Evolutionary conservation across 1,140 invertebrate genomes (phyloP).

Genomic region (Elymnias hypermnestra): DNA sequence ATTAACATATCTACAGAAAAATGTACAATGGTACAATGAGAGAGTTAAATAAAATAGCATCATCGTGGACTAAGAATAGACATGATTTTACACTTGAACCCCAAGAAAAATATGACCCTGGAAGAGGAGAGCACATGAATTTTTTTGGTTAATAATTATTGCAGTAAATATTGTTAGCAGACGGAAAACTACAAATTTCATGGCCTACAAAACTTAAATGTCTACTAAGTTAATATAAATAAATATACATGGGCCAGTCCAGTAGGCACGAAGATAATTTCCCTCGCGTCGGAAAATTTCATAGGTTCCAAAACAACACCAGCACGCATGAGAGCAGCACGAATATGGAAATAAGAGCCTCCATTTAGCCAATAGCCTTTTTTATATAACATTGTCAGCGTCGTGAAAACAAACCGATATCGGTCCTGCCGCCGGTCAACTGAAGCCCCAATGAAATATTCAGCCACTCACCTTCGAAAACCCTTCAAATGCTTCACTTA

Average conservation of each 20-base stretch:
- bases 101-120: too few relatives aligned
- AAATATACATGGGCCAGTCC: not conserved
- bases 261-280: slow-evolving; percentile 9
- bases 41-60: too few relatives aligned
- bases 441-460: slow-evolving; percentile 1
- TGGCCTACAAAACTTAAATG: too few relatives aligned
- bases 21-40: too few relatives aligned
- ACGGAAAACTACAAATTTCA: too few relatives aligned
- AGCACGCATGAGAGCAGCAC: slow-evolving; percentile 20
- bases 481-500: slow-evolving; percentile 33
- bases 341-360: slow-evolving; percentile 27
- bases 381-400: not conserved
- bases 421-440: slow-evolving; percentile 2
- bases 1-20: too few relatives aligned
- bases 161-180: too few relatives aligned
- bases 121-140: too few relatives aligned
- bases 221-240: slow-evolving; percentile 6
- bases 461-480: slow-evolving; percentile 30
- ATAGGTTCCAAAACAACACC: slow-evolving; percentile 6
- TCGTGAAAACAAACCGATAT: not conserved
- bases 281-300: slow-evolving; percentile 9
- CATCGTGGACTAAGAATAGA: too few relatives aligned
- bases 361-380: slow-evolving; percentile 12
- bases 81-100: too few relatives aligned
- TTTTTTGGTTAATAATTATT: too few relatives aligned